phyloP scores from a whole-genome alignment of 37 sponge, comb jelly and placozoan genomes.

The Halisarca cf. caerulea region DNA sequence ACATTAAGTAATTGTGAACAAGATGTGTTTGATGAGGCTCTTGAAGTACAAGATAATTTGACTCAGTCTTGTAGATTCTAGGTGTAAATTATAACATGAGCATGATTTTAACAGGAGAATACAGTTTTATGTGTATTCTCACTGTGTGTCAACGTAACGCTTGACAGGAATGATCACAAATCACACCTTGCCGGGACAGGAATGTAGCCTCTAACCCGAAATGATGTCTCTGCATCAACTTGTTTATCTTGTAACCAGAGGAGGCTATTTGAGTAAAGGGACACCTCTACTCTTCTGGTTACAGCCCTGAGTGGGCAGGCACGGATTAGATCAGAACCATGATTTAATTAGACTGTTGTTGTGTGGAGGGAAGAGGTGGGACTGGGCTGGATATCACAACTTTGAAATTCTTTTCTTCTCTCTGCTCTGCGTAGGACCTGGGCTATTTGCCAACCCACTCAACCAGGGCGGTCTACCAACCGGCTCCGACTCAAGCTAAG shows the following conservation, averaged over 20 bases:
- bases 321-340: neutral
- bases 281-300: neutral
- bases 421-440: neutral
- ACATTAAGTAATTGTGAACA: slow-evolving; percentile 3
- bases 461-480: neutral
- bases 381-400: neutral
- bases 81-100: neutral
- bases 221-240: neutral
- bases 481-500: slow-evolving; percentile 1
- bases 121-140: neutral
- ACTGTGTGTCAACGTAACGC: neutral
- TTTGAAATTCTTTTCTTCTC: slow-evolving; percentile 5
- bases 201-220: neutral
- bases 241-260: neutral
- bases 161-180: neutral
- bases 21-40: neutral
- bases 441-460: neutral
- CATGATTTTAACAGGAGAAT: neutral
- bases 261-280: neutral
- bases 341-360: neutral
- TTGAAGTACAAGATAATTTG: slow-evolving; percentile 19
- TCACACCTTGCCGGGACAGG: neutral
- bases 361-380: slow-evolving; percentile 10
- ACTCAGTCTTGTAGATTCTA: neutral
- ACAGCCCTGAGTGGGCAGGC: neutral